Conservation (phyloP, 2,888 invertebrate genomes). For the Meta bourneti region DNA sequence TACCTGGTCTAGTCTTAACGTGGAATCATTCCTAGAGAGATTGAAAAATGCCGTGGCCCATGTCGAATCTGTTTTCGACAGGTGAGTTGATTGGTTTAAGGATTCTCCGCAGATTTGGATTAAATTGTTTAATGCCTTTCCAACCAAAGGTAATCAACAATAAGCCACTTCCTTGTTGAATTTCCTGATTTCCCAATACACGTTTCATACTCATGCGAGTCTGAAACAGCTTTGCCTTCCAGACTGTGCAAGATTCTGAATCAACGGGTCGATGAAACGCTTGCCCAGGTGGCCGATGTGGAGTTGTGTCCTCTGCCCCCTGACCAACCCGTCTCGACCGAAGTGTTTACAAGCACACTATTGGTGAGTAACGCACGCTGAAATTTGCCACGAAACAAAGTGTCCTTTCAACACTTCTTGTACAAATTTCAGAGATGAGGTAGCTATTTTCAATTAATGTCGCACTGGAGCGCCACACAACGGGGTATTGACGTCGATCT, state of each 20-base stretch:
- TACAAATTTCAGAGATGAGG: too few species aligned
- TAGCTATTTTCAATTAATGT: too few species aligned
- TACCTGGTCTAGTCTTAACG: constrained; percentile 92
- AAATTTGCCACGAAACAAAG: too few species aligned
- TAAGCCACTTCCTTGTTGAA: too few species aligned
- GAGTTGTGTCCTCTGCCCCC: constrained; percentile 51
- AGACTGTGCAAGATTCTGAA: constrained; percentile 65
- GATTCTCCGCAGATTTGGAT: not conserved
- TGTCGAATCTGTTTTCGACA: constrained; percentile 84
- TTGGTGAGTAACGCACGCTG: constrained; percentile 12
- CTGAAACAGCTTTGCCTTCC: not conserved
- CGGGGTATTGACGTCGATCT: too few species aligned
- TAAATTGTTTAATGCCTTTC: too few species aligned
- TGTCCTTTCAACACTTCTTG: too few species aligned
- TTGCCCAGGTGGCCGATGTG: constrained; percentile 49
- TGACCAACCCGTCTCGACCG: constrained; percentile 37
- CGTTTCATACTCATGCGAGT: too few species aligned
- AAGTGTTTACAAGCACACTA: constrained; percentile 21
- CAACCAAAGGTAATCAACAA: too few species aligned
- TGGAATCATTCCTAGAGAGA: constrained; percentile 88
- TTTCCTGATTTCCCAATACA: too few species aligned
- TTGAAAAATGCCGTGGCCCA: constrained; percentile 89
- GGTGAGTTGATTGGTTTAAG: not conserved
- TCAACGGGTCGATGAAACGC: constrained; percentile 64
- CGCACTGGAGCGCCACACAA: too few species aligned